A percentile compares a stretch with the other conserved stretches of the same genome.
Evolutionary conservation across 1,140 invertebrate genomes (phyloP).

Genomic region (roundworm (Caenorhabditis elegans)): WBcel235 BX284604.4:7806001-7806500

Average conservation of each 20-base stretch:
- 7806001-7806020: neutral
- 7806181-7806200: too few species aligned
- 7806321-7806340: slow-evolving; percentile 38
- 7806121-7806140: neutral
- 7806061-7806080: slow-evolving; percentile 36
- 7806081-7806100: neutral
- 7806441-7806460: too few species aligned
- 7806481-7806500: too few species aligned
- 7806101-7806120: neutral
- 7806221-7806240: too few species aligned
- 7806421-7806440: neutral
- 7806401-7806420: neutral
- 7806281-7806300: neutral
- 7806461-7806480: too few species aligned
- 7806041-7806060: neutral
- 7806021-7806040: neutral
- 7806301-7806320: slow-evolving; percentile 1
- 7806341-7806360: slow-evolving; percentile 15
- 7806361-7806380: slow-evolving; percentile 25
- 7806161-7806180: neutral
- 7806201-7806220: too few species aligned
- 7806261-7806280: neutral
- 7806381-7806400: neutral
- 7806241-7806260: neutral
- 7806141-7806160: neutral